Evolutionary conservation across 2,888 invertebrate species (phyloP).

Genomic region (Graphium colonna): DNA sequence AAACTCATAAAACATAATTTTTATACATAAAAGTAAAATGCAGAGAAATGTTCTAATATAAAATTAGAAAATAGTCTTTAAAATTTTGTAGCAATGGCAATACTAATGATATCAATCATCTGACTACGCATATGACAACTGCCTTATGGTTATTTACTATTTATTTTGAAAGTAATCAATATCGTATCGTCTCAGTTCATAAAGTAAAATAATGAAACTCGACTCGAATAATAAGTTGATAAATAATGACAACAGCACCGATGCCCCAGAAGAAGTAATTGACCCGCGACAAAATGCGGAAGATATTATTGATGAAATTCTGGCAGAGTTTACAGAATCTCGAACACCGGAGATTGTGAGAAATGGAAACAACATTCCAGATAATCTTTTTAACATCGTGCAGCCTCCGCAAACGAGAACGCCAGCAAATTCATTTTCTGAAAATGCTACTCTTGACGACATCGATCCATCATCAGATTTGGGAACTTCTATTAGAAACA

Average conservation of each 20-base stretch:
- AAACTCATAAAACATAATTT: no score
- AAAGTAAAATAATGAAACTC: conserved; percentile 60
- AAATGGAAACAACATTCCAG: conserved; percentile 60
- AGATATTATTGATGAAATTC: conserved; percentile 72
- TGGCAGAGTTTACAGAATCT: conserved; percentile 69
- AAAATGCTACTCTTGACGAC: conserved; percentile 66
- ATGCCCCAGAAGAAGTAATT: conserved; percentile 64
- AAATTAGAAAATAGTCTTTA: not conserved
- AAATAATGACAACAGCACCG: conserved; percentile 63
- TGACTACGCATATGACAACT: conserved; percentile 46
- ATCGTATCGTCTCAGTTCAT: conserved; percentile 30
- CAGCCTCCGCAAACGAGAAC: conserved; percentile 70
- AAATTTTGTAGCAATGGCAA: not conserved
- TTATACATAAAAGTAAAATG: no score
- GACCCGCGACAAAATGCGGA: conserved; percentile 72
- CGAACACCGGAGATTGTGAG: conserved; percentile 55
- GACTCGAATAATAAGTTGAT: conserved; percentile 76
- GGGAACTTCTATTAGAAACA: conserved; percentile 72
- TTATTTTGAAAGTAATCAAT: conserved; percentile 62
- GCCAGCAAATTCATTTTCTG: conserved; percentile 70
- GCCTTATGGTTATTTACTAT: conserved; percentile 45
- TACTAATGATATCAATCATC: conserved; percentile 54
- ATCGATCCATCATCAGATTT: conserved; percentile 74
- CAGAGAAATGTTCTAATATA: no score
- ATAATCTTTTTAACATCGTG: conserved; percentile 62